Evolutionary conservation across 2,797 vertebrate genomes (phyloP), one percentile per base, ranked within the genome.

Genomic region (Crenichthys baileyi): DNA sequence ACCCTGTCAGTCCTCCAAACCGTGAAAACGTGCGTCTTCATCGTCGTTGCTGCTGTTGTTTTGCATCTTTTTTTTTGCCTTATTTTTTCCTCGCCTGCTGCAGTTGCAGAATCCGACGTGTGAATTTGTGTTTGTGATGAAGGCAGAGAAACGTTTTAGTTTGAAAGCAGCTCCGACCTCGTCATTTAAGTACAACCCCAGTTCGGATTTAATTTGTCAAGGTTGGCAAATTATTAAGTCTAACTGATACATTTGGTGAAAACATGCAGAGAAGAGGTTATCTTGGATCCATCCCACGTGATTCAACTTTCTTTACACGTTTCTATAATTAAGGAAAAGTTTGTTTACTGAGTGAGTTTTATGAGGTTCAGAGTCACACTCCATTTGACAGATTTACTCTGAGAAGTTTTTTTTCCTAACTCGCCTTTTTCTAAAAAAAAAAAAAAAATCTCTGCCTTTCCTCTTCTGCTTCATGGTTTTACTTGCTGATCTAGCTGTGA

Each of bases 1-100:
- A 94, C 93, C 94, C 96, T 96, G 95, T 96, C 96, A 96, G 94
- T 94, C 93, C 95, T 96, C 96, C 94, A 93, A 74, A 93, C 93
- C 89, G 92, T 87, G 88, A 90, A 89, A 87, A 90, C 86, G 88
- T 91, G 91, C 84, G 96, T 95, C 95, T 96, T 96, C 95, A 94
- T 79, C 50, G 12, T 88, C 92, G 90, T 94, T 95, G 92, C 95
- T 75, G 86, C 67, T 26, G 41, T 70, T 70, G 67, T 70, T 70
- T 68, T 48, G 67, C 67, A 70, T 70, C 41, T 26, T 26, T 55
- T 60, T 18, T n/a, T 8, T 11, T 3, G 3, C 70, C 20, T 31
- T 26, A 26, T 31, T 22, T 16, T 31, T 48, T 44, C 8, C 55
- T 15, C 3, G 67, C 81, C 70, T 85, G 79, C 72, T 70, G 20